Percentiles rank a stretch among this genome's conserved stretches.
phyloP scores from a whole-genome alignment of 2,888 invertebrate genomes.

The Nemotelus pantherinus region DNA sequence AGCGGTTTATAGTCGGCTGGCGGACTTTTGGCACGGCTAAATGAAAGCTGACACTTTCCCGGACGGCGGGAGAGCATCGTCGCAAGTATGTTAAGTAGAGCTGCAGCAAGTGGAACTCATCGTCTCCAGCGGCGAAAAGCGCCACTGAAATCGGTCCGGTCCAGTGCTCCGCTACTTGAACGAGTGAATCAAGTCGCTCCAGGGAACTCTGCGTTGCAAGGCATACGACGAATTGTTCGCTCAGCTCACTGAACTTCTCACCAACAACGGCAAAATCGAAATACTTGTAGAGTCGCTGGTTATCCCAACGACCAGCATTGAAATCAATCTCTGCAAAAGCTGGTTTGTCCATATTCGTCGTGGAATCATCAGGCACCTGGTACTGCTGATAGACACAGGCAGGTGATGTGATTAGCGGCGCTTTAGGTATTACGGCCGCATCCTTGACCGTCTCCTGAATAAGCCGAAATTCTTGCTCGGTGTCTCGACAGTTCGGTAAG shows the following conservation, averaged over 20 bases:
- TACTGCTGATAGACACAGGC: conserved; percentile 54
- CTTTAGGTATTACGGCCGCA: conserved; percentile 51
- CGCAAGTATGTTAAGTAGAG: conserved; percentile 80
- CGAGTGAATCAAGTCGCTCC: conserved; percentile 80
- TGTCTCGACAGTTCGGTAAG: conserved; percentile 63
- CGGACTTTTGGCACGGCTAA: conserved; percentile 75
- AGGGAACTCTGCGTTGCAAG: conserved; percentile 88
- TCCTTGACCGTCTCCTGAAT: conserved; percentile 48
- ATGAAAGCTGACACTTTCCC: conserved; percentile 80
- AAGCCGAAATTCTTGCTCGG: conserved; percentile 46
- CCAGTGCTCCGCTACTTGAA: conserved; percentile 85
- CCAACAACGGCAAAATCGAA: conserved; percentile 80
- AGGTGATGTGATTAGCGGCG: conserved; percentile 51
- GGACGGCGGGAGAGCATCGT: conserved; percentile 77
- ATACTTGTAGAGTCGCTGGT: conserved; percentile 73
- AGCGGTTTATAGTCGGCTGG: conserved; percentile 58
- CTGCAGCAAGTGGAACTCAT: conserved; percentile 78
- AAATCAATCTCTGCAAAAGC: conserved; percentile 72
- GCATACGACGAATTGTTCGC: conserved; percentile 72
- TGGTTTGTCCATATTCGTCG: conserved; percentile 52
- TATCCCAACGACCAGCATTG: conserved; percentile 79
- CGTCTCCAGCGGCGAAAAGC: conserved; percentile 80
- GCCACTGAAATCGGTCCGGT: conserved; percentile 86
- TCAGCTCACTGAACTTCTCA: conserved; percentile 71
- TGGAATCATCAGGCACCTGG: conserved; percentile 50